Evolutionary conservation across 2,797 vertebrate genomes (phyloP).

Genomic region (Falco cherrug): DNA sequence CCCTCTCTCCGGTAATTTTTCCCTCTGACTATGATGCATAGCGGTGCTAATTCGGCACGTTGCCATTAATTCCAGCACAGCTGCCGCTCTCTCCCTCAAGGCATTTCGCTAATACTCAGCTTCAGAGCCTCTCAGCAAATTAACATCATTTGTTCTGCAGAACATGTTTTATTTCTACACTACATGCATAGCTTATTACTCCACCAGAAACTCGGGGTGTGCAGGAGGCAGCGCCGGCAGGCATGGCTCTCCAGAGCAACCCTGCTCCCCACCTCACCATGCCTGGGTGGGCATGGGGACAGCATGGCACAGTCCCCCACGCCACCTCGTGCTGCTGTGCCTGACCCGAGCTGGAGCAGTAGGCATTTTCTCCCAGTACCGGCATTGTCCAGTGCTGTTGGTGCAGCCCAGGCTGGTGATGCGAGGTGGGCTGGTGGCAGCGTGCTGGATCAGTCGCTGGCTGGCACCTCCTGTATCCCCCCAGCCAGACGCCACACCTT

Average conservation of each 20-base stretch:
- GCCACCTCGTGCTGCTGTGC: accelerated
- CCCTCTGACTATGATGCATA: conserved; percentile 88
- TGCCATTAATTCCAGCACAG: conserved; percentile 94
- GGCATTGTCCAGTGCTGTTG: neutral
- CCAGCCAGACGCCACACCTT: neutral
- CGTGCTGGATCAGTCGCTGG: accelerated
- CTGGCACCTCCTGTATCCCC: neutral
- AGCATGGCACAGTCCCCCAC: accelerated
- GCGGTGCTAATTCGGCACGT: conserved; percentile 87
- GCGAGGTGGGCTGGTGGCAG: neutral
- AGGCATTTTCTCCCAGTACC: accelerated
- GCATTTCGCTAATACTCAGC: conserved; percentile 88
- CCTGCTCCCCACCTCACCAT: neutral
- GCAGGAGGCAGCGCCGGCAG: neutral
- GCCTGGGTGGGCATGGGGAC: neutral
- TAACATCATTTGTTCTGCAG: conserved; percentile 94
- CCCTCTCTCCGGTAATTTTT: conserved; percentile 58
- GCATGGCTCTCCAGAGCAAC: neutral
- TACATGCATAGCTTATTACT: conserved; percentile 86
- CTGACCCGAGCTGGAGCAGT: neutral
- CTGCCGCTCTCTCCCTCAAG: conserved; percentile 87
- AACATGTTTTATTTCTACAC: conserved; percentile 88
- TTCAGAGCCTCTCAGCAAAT: conserved; percentile 90
- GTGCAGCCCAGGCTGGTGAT: neutral
- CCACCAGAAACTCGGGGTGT: conserved; percentile 33